Percentiles rank a stretch among this genome's conserved stretches.
Conservation (phyloP, 2,888 invertebrate species). For the Pristionchus mayeri region DNA sequence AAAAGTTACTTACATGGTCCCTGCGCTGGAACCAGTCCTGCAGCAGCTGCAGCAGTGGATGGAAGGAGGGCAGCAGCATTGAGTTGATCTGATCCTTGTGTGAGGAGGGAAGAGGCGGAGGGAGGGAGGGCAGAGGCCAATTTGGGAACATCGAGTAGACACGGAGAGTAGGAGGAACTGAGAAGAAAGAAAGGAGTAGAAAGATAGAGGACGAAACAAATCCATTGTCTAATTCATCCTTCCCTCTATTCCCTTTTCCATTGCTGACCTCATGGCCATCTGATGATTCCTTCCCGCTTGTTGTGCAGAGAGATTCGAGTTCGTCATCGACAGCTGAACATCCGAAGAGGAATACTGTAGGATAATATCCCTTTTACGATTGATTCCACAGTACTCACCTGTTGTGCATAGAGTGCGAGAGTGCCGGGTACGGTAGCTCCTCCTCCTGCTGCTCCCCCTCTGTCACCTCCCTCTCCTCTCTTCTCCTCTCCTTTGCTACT, state of each 20-base stretch:
- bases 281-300: background rate
- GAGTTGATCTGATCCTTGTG: background rate
- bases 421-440: background rate
- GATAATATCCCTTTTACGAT: no score
- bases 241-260: no score
- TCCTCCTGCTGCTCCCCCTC: background rate
- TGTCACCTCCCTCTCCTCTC: background rate
- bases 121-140: conserved; percentile 28
- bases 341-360: background rate
- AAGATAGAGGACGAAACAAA: background rate
- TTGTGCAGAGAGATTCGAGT: background rate
- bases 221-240: no score
- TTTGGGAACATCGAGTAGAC: background rate
- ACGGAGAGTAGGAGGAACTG: background rate
- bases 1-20: background rate
- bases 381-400: conserved; percentile 6
- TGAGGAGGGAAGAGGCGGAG: conserved; percentile 25
- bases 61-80: conserved; percentile 22
- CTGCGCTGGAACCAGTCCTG: background rate
- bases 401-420: conserved; percentile 18
- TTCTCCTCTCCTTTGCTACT: conserved; percentile 18
- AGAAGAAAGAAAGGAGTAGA: background rate
- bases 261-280: background rate
- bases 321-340: conserved; percentile 19
- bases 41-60: background rate